These are phyloP conservation scores for Halichoerus grypus DNA, from an alignment of 2,113 vertebrate genomes.

Conservation along the genomic window DNA sequence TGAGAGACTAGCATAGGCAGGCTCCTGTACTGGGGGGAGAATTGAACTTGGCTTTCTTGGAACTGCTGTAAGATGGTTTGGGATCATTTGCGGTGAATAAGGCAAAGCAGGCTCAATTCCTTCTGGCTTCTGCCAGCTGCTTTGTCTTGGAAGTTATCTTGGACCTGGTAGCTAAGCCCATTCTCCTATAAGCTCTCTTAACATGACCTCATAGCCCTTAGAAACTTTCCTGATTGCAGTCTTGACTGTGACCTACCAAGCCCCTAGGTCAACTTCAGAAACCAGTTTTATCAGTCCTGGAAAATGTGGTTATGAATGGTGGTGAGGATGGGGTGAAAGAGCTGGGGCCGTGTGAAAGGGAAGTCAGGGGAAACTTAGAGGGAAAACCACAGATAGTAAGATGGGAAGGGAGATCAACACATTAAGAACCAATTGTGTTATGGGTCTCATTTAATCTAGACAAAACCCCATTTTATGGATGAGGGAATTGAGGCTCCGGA, in stretches of 20 bases:
- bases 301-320: not conserved
- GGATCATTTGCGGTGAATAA: constrained; percentile 47
- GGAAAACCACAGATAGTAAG: not conserved
- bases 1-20: not conserved
- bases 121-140: constrained; percentile 37
- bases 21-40: not conserved
- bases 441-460: constrained; percentile 1
- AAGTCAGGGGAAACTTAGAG: not conserved
- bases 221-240: constrained; percentile 21
- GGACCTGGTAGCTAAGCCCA: not conserved
- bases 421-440: not conserved
- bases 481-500: constrained; percentile 8
- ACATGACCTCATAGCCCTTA: not conserved
- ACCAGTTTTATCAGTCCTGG: constrained; percentile 36
- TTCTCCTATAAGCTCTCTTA: constrained; percentile 16
- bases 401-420: not conserved
- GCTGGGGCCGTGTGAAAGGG: not conserved
- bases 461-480: constrained; percentile 39
- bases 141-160: not conserved
- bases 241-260: constrained; percentile 8
- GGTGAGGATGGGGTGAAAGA: not conserved
- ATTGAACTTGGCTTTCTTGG: constrained; percentile 36
- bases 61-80: not conserved
- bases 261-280: not conserved
- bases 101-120: not conserved